Conservation (phyloP, 2,113 vertebrate genomes). For the Chelonoidis abingdonii region DNA sequence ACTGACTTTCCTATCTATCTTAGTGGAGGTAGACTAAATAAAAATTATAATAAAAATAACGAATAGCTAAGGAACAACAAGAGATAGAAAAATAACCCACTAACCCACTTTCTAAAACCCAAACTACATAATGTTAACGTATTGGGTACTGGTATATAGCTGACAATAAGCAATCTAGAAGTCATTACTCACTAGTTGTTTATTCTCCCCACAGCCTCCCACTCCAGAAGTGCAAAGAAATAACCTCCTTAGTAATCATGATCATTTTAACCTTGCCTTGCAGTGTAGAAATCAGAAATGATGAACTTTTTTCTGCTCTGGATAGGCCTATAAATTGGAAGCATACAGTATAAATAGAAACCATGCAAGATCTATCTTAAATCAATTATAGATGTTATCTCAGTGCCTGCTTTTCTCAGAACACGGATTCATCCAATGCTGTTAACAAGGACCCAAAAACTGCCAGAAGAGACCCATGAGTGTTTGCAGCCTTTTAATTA, state of each 20-base stretch:
- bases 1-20: not conserved
- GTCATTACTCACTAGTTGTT: not conserved
- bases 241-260: not conserved
- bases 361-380: not conserved
- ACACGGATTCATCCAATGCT: not conserved
- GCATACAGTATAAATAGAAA: not conserved
- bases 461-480: not conserved
- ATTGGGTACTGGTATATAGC: not conserved
- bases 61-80: not conserved
- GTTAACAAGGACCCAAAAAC: not conserved
- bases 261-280: not conserved
- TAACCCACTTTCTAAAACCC: not conserved
- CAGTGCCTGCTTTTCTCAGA: not conserved
- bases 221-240: not conserved
- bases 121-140: not conserved
- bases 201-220: not conserved
- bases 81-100: not conserved
- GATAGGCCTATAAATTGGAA: not conserved
- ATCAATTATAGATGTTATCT: not conserved
- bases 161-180: not conserved
- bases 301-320: not conserved
- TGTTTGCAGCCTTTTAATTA: not conserved
- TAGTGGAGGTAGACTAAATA: not conserved
- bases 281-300: not conserved
- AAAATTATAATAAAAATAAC: fast-evolving